Evolutionary conservation across 1,140 invertebrate genomes (phyloP).

Genomic region (Cherax destructor): DNA sequence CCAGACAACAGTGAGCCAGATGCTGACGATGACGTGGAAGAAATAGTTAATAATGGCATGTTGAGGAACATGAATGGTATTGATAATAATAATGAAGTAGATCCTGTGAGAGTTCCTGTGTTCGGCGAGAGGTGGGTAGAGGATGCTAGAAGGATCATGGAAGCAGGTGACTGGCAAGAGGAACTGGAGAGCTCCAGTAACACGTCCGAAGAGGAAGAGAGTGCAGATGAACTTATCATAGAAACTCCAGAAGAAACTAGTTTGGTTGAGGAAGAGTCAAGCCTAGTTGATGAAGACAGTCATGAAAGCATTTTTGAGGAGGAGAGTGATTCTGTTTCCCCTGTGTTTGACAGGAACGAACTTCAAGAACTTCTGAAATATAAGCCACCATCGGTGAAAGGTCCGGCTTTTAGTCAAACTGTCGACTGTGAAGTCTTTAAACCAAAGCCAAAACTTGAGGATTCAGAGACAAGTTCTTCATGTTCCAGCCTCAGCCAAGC

Average conservation of each 20-base stretch:
- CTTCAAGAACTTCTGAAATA: background rate
- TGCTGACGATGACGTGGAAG: background rate
- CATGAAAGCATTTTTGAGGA: conserved; percentile 10
- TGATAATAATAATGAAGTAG: background rate
- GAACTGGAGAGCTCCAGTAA: background rate
- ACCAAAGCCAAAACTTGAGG: background rate
- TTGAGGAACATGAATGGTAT: background rate
- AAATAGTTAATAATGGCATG: background rate
- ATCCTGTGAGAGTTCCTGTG: background rate
- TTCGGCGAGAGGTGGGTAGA: conserved; percentile 53
- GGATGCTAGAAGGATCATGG: conserved; percentile 43
- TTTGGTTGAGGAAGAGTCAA: conserved; percentile 30
- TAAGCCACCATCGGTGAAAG: too few relatives aligned
- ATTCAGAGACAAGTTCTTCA: background rate
- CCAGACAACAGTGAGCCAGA: background rate
- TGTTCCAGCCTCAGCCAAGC: conserved; percentile 35
- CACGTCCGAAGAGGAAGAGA: conserved; percentile 36
- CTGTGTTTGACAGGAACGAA: background rate
- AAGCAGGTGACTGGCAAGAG: conserved; percentile 20
- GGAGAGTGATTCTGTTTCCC: conserved; percentile 19
- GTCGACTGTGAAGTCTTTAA: background rate
- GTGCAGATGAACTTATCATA: conserved; percentile 27
- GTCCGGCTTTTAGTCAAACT: background rate
- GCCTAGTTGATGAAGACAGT: background rate
- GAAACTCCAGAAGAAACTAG: conserved; percentile 40